These are phyloP conservation scores for Phaedon cochleariae DNA, from an alignment of 2,888 invertebrate genomes.

Conservation along the genomic window DNA sequence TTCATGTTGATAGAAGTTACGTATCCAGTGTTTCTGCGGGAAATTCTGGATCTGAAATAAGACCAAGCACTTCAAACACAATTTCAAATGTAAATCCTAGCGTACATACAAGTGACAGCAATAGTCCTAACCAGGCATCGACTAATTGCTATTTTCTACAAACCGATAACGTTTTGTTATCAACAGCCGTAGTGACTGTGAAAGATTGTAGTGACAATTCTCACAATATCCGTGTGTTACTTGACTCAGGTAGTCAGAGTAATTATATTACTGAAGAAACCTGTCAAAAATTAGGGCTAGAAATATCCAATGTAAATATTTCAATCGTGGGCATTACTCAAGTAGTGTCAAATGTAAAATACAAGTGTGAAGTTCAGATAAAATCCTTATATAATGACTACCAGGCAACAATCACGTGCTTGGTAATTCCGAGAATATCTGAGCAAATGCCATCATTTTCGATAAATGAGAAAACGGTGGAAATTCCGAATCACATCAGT, in stretches of 20 bases:
- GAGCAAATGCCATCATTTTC: conserved; percentile 1
- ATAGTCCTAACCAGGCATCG: background rate
- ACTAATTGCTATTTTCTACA: background rate
- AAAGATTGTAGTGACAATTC: background rate
- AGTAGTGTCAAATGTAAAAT: background rate
- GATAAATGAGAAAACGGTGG: background rate
- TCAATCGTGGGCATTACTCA: conserved; percentile 1
- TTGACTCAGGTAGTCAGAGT: too few species aligned
- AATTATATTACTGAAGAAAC: too few species aligned
- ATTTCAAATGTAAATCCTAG: background rate
- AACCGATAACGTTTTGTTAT: background rate
- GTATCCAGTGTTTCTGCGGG: background rate
- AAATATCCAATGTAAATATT: background rate
- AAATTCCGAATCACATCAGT: conserved; percentile 10
- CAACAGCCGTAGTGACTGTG: background rate
- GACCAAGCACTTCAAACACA: background rate
- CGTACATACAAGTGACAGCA: background rate
- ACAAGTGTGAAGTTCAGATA: conserved; percentile 2
- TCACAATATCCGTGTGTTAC: background rate
- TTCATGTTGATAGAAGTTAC: conserved; percentile 4
- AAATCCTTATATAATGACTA: background rate
- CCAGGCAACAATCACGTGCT: background rate
- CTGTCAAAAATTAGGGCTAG: background rate
- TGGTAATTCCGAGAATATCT: conserved; percentile 11
- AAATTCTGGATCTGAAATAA: background rate